These are phyloP conservation scores for Montipora sp. DNA, from an alignment of 64 coral and sea anemone genomes.

Conservation along the genomic window DNA sequence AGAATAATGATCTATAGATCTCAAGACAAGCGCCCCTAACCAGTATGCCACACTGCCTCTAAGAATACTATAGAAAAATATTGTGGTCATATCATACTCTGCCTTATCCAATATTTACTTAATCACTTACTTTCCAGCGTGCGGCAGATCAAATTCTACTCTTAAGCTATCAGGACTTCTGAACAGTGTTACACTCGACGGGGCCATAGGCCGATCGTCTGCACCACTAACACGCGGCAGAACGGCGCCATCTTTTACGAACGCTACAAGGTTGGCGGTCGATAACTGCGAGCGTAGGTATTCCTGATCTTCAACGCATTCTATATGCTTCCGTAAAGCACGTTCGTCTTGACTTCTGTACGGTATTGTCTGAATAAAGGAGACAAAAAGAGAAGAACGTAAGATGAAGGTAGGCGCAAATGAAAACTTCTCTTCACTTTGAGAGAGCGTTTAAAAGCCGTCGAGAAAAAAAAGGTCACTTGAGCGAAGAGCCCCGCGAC, in stretches of 20 bases:
- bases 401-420: no score
- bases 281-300: conserved; percentile 61
- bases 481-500: no score
- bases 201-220: conserved; percentile 71
- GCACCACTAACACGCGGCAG: conserved; percentile 76
- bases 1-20: no score
- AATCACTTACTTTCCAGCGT: conserved; percentile 65
- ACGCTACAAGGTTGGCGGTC: conserved; percentile 69
- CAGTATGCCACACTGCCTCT: no score
- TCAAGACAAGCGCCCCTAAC: no score
- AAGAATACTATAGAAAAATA: no score
- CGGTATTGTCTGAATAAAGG: conserved; percentile 49
- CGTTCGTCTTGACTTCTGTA: conserved; percentile 66
- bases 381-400: neutral
- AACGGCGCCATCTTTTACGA: conserved; percentile 83
- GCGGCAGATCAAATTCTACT: conserved; percentile 73
- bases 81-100: no score
- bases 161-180: conserved; percentile 64
- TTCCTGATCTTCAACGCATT: conserved; percentile 79
- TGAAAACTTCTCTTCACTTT: no score
- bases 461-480: no score
- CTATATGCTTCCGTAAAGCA: conserved; percentile 60
- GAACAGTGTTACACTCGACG: conserved; percentile 54
- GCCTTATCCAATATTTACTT: no score
- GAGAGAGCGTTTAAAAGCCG: no score